Evolutionary conservation across 2,888 invertebrate species (phyloP), one percentile per base, ranked within the genome.

Genomic region (Drosophila nr. medialis): DNA sequence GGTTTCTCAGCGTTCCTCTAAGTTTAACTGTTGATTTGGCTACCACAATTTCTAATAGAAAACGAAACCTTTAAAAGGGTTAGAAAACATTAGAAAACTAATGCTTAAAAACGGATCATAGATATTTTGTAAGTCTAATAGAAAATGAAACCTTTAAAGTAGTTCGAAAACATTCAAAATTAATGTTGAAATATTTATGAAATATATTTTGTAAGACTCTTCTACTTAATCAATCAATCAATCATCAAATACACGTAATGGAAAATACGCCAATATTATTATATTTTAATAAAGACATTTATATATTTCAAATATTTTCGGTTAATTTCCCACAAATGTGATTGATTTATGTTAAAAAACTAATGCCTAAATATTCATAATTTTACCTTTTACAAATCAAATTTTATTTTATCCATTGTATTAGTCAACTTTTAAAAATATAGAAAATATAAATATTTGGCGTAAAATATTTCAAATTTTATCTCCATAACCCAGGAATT

Each of bases 21-120:
- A 54, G 59, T 27, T 50, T 27, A 64, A 48, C 38, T 49, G 49
- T 61, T 55, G 59, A 63, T 40, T 42, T 4, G n/a, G n/a, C 24
- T 4, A 7, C 11, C 13, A 15, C 42, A 42, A 21, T 45, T 45
- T 24, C 45, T 24, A 15, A 8, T 8, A 2, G 45, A 24, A 8
- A 45, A 15, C 2, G 4, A 30, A n/a, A 24, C 21, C 24, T 54
- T 27, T 24, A 15, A 45, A 45, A 4, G 15, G 45, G 7, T 4
- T 13, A 45, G 21, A 21, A 13, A 21, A 13, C 21, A 45, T 21
- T 45, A 45, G 45, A 45, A 15, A 21, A 45, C 21, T 4, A 7
- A 21, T 21, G 11, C 1, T 7, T 1, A 21, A 21, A 21, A 7
- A 13, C 21, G 13, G 7, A 13, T 13, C 7, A 13, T 4, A 4